phyloP scores from a whole-genome alignment of 1,140 invertebrate genomes.

The Scylla paramamosain region DNA sequence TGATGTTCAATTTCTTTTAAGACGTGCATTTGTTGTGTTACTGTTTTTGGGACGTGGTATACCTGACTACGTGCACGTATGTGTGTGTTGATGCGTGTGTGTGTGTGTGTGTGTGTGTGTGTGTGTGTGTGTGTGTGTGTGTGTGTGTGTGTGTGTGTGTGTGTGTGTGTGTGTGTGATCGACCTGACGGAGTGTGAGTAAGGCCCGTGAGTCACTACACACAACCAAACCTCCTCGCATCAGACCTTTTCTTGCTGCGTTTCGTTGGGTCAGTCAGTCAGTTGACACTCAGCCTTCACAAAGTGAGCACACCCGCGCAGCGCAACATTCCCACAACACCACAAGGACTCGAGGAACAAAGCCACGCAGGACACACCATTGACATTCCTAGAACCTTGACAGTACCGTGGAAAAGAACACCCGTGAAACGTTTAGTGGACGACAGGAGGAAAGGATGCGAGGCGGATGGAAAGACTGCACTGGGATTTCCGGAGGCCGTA shows the following conservation, averaged over 20 bases:
- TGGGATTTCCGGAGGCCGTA: background rate
- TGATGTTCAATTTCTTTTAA: background rate
- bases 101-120: conserved; percentile 18
- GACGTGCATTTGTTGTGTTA: background rate
- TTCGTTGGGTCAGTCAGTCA: background rate
- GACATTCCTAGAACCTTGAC: background rate
- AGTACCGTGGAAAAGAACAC: background rate
- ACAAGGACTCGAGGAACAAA: background rate
- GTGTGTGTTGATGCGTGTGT: too few species aligned
- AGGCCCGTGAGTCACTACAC: background rate
- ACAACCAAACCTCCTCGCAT: background rate
- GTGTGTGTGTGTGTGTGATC: background rate
- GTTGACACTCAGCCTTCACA: background rate
- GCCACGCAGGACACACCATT: background rate
- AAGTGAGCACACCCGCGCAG: background rate
- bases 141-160: conserved; percentile 19
- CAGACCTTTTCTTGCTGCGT: background rate
- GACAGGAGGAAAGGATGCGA: background rate
- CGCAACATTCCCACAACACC: background rate
- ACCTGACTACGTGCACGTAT: background rate
- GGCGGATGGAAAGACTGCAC: background rate
- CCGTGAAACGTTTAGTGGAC: background rate
- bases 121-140: background rate
- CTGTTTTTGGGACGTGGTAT: background rate
- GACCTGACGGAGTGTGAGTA: background rate